phyloP scores from a whole-genome alignment of 2,797 vertebrate genomes.

The Novumbra hubbsi region DNA sequence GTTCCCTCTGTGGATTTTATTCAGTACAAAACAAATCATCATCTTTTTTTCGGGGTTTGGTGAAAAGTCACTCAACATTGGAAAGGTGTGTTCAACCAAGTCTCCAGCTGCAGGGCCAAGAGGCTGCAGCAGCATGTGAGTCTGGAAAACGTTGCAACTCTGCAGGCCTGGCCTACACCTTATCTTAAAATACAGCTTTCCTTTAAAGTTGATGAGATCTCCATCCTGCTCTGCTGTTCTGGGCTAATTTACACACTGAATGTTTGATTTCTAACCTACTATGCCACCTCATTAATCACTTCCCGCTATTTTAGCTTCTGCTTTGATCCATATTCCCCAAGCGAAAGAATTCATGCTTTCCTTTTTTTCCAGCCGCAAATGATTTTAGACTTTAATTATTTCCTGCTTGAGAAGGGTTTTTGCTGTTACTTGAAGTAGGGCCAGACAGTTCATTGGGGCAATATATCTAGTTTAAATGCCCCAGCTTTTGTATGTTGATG shows the following conservation, averaged over 20 bases:
- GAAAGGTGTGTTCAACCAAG: constrained; percentile 17
- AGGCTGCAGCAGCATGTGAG: constrained; percentile 14
- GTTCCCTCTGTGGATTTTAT: no score
- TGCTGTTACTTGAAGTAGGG: constrained; percentile 61
- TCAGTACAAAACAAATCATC: no score
- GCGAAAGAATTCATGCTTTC: constrained; percentile 47
- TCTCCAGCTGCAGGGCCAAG: constrained; percentile 1
- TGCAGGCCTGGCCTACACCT: constrained; percentile 29
- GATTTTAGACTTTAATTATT: constrained; percentile 68
- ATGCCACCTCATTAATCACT: constrained; percentile 68
- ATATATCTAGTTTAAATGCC: constrained; percentile 48
- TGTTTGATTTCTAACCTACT: constrained; percentile 73
- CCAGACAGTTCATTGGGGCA: constrained; percentile 48
- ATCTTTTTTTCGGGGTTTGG: no score
- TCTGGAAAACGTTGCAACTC: constrained; percentile 42
- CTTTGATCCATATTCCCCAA: constrained; percentile 69
- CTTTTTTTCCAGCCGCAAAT: constrained; percentile 51
- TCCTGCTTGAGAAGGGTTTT: constrained; percentile 43
- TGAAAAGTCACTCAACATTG: background rate
- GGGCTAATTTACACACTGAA: constrained; percentile 64
- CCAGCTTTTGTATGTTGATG: background rate
- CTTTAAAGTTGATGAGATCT: constrained; percentile 51
- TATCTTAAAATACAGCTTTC: constrained; percentile 50
- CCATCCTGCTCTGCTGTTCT: constrained; percentile 48
- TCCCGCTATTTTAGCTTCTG: constrained; percentile 63